A percentile compares a stretch with the other conserved stretches of the same genome.
These are phyloP conservation scores for Dryadula phaetusa DNA, from an alignment of 2,888 invertebrate genomes.

Conservation along the genomic window DNA sequence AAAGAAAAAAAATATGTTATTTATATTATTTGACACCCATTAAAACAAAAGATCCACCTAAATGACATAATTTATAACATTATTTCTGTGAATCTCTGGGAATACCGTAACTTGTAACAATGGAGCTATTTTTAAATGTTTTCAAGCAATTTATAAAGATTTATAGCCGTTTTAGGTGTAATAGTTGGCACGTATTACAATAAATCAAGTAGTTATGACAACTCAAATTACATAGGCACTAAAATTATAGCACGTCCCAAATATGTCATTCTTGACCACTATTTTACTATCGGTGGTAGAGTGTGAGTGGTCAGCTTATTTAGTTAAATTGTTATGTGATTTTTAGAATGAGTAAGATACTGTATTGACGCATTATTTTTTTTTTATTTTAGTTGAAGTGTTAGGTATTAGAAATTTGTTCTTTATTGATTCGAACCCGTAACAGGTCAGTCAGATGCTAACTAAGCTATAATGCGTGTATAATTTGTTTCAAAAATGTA, in stretches of 20 bases:
- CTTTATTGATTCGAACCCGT: not conserved
- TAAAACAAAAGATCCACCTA: conserved; percentile 3
- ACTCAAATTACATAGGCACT: conserved; percentile 18
- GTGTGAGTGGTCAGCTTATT: not conserved
- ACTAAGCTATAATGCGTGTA: too few species aligned
- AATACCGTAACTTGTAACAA: conserved; percentile 13
- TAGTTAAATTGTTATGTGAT: not conserved
- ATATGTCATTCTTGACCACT: not conserved
- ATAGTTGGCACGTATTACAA: conserved; percentile 21
- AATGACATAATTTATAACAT: conserved; percentile 10
- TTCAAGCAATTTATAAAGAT: conserved; percentile 23
- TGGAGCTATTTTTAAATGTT: conserved; percentile 13
- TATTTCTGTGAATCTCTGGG: conserved; percentile 7
- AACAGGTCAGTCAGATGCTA: too few species aligned
- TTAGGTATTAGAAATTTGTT: too few species aligned
- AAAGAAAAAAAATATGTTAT: not conserved
- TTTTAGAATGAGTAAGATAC: too few species aligned
- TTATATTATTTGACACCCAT: not conserved
- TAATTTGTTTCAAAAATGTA: too few species aligned
- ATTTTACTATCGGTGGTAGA: not conserved
- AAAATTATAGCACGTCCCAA: conserved; percentile 21
- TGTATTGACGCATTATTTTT: too few species aligned
- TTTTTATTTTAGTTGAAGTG: too few species aligned
- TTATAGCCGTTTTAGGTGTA: conserved; percentile 24
- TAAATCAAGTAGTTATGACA: conserved; percentile 31